These are phyloP conservation scores for Threskiornis aethiopicus DNA, from an alignment of 2,797 vertebrate species.

Conservation along the genomic window DNA sequence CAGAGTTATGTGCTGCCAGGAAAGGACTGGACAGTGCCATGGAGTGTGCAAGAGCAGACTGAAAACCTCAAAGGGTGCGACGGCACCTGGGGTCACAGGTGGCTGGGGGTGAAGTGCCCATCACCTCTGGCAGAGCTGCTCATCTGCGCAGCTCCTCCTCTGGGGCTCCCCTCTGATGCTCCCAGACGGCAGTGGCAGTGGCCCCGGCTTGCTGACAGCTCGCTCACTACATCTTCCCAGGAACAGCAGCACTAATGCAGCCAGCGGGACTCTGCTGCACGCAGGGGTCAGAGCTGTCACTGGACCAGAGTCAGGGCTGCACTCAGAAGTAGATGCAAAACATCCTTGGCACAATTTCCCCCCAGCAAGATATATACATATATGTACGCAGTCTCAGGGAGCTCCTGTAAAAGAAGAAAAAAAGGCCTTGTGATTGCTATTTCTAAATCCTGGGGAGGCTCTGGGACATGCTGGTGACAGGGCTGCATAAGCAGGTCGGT, in stretches of 20 bases:
- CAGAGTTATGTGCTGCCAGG: neutral
- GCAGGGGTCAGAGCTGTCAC: neutral
- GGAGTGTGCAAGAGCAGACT: neutral
- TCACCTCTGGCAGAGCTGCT: neutral
- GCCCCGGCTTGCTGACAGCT: neutral
- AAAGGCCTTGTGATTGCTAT: neutral
- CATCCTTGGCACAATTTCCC: fast-evolving
- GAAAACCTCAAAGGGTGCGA: neutral
- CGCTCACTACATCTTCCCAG: neutral
- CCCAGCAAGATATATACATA: fast-evolving
- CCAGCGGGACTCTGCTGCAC: fast-evolving
- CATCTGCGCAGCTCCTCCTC: fast-evolving
- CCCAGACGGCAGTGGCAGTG: neutral
- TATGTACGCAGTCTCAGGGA: neutral
- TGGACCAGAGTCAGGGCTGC: neutral
- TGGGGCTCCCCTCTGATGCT: neutral
- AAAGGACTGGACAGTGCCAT: neutral
- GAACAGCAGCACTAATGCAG: neutral
- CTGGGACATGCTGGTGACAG: neutral
- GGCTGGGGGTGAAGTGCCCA: neutral
- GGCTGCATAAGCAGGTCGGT: neutral
- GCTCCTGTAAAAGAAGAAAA: neutral
- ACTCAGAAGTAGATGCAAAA: neutral
- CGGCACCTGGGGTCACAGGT: neutral
- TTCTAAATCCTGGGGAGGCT: neutral